Conservation (phyloP, 2,888 invertebrate genomes). For the Temnothorax unifasciatus region DNA sequence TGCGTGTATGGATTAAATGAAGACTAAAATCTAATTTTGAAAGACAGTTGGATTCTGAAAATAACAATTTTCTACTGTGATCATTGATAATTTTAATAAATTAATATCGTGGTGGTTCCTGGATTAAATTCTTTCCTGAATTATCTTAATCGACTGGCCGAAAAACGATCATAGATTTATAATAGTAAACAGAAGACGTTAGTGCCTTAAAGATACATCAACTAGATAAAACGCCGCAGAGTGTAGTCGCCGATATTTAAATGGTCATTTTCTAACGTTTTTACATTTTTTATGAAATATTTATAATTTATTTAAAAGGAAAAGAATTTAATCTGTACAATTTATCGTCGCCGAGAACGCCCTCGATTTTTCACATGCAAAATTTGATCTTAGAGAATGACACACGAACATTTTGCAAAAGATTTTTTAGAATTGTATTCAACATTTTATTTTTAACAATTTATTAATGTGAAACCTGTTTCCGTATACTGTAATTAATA, state of each 20-base stretch:
- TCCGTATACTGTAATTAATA: neutral
- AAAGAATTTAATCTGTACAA: conserved; percentile 5
- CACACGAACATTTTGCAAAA: neutral
- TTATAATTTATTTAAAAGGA: neutral
- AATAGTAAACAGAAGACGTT: conserved; percentile 50
- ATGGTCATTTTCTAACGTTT: conserved; percentile 20
- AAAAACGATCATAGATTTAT: conserved; percentile 57
- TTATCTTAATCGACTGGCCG: conserved; percentile 33
- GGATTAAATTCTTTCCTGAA: neutral
- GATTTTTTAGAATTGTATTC: neutral
- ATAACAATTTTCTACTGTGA: neutral
- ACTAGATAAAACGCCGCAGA: conserved; percentile 19
- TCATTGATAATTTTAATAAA: neutral
- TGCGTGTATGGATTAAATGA: neutral
- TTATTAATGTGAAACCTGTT: neutral
- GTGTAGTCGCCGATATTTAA: conserved; percentile 28
- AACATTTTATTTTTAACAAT: neutral
- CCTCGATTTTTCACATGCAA: neutral
- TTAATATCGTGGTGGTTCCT: neutral
- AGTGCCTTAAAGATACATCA: conserved; percentile 69
- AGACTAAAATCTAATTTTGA: conserved; percentile 7
- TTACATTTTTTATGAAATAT: conserved; percentile 37
- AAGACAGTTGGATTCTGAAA: neutral
- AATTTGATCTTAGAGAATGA: neutral
- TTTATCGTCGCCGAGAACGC: neutral